Evolutionary conservation across 2,113 vertebrate genomes (phyloP), one percentile per base, ranked within the genome.

Genomic region (Fulica atra): DNA sequence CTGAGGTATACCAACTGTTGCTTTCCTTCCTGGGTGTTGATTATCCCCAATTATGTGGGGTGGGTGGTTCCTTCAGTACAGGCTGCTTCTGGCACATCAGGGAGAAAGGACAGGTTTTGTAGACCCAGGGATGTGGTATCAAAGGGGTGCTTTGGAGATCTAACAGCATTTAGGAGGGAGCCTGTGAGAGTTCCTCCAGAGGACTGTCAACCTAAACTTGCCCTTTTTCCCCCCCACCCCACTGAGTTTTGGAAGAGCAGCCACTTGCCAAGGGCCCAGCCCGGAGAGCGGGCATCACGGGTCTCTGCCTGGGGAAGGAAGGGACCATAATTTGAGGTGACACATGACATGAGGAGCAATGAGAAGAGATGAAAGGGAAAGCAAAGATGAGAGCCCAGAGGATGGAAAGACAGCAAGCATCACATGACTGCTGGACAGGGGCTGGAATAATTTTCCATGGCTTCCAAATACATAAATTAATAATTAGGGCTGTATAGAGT

Each of bases 221-320:
- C 12, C 7, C 48, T 11, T 17, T 17, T 28, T 5, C 4, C 1
- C 1, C 3, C 2, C 20, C 24, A 23, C 48, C 48, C 50, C 11
- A 7, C 2, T 5, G 21, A 38, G 51, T 63, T 93, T 90, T 73
- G 64, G 50, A 50, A 83, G 64, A 86, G 46, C 60, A 92, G 79
- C 50, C 14, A 8, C 80, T 73, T 73, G 46, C 68, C 36, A 21
- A 56, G 33, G 60, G 24, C 29, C 24, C 3, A 3, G 68, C 15
- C 2, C 0, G 48, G 36, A 36, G 38, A 76, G 10, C 0, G 0
- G 57, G 31, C 36, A 29, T 33, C 2, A 0, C 0, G 0, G 16
- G 16, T 25, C 66, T 48, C 70, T 72, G 66, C 38, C 38, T 0
- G 0, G 53, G 24, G 33, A 46, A 64, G 35, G 48, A 46, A 10